Base-by-base conservation (phyloP, 2,797 vertebrate species). In the Pangasius macronema region DNA sequence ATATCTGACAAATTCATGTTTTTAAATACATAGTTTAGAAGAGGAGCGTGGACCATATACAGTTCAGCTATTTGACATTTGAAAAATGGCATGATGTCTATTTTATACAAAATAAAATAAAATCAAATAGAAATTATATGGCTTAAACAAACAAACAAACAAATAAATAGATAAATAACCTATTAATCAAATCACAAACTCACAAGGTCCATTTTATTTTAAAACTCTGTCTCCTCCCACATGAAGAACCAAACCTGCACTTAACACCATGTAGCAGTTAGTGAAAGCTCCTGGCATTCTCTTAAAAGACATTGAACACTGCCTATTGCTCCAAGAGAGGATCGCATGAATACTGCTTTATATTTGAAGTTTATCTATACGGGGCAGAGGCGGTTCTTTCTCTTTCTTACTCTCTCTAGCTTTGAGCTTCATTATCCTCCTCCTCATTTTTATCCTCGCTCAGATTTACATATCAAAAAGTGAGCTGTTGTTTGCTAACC, bases 401-500 rank as follows among this genome's bases (percentile, higher is more conserved):
- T 88, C 80, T 72, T 61, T 77, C 87, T 82, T 33, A n/a, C 88
- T 82, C 63, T 75, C 86, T 70, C 70, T 83, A 24, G 90, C 85
- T 89, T 88, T 85, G 42, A 88, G 84, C 89, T 91, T 88, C 59
- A 88, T 92, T 89, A 80, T 89, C 33, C 89, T 90, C 73, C 85
- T 87, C 85, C 84, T 85, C 75, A 88, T 89, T 92, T 87, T 89
- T 91, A 91, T 92, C 89, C 89, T 86, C 57, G 53, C 83, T 77
- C 77, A 76, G 83, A 92, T 92, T 93, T 92, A 83, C 93, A 93
- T 93, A 93, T 94, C 91, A 93, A 92, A 91, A 92, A 90, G 86
- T 86, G 82, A 82, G 86, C 88, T 89, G 46, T 82, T 88, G 57
- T 83, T 91, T 89, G 65, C 90, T 70, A 79, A 88, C 82, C 89